Evolutionary conservation across 2,797 vertebrate genomes (phyloP).

Genomic region (Enteromius anoplus): DNA sequence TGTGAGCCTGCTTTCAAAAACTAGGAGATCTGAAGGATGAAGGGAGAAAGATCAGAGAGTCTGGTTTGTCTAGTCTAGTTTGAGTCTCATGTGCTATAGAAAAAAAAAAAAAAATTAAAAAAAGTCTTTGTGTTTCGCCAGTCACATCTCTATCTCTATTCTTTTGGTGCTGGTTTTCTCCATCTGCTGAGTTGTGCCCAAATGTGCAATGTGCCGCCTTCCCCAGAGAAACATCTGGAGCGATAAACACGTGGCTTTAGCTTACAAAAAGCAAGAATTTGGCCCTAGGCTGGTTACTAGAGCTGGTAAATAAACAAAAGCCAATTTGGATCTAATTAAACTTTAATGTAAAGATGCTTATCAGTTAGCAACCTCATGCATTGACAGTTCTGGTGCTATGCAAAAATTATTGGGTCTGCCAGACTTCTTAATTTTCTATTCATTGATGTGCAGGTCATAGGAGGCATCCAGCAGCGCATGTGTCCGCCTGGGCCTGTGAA

Average conservation of each 20-base stretch:
- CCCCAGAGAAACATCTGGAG: slow-evolving; percentile 27
- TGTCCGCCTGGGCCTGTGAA: not conserved
- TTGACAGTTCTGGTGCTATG: not conserved
- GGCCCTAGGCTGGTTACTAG: not conserved
- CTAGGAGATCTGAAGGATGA: slow-evolving; percentile 25
- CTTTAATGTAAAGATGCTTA: slow-evolving; percentile 5
- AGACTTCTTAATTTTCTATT: slow-evolving; percentile 31
- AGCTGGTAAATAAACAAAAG: slow-evolving; percentile 18
- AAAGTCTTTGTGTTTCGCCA: slow-evolving; percentile 6
- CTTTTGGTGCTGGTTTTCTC: slow-evolving; percentile 4
- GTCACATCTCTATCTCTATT: slow-evolving; percentile 15
- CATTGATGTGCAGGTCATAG: slow-evolving; percentile 24
- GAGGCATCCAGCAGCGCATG: slow-evolving; percentile 17
- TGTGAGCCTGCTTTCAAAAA: slow-evolving; percentile 18
- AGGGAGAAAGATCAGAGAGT: slow-evolving; percentile 35
- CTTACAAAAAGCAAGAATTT: slow-evolving; percentile 7
- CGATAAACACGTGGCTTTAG: not conserved
- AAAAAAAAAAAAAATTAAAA: not conserved
- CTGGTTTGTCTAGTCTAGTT: slow-evolving; percentile 38
- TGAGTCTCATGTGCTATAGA: slow-evolving; percentile 1
- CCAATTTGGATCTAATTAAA: slow-evolving; percentile 14
- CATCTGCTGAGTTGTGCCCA: slow-evolving; percentile 32
- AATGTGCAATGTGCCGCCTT: slow-evolving; percentile 5
- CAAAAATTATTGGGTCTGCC: not conserved
- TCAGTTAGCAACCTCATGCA: not conserved